Evolutionary conservation across 2,797 vertebrate genomes (phyloP).

Genomic region (Lateolabrax maculatus): DNA sequence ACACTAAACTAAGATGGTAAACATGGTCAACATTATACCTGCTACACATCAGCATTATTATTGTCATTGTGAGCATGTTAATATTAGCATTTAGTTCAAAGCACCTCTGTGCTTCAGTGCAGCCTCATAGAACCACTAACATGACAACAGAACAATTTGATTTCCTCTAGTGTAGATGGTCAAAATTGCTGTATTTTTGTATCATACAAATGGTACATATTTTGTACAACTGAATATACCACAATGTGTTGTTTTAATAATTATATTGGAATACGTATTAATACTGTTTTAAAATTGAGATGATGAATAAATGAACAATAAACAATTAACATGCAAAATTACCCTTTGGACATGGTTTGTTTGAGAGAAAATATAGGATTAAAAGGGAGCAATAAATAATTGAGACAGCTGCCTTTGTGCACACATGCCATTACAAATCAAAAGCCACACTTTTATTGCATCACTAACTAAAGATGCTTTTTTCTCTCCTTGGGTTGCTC

Average conservation of each 20-base stretch:
- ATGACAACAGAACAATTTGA: too few relatives aligned
- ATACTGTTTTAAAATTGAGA: not conserved
- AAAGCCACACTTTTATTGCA: slow-evolving; percentile 71
- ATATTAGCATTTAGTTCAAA: slow-evolving; percentile 17
- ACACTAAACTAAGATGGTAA: not conserved
- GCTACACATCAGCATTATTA: not conserved
- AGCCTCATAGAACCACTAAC: not conserved
- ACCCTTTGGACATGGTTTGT: not conserved
- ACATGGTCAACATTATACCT: not conserved
- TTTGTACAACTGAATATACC: not conserved
- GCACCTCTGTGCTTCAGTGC: not conserved
- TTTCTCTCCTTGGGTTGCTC: slow-evolving; percentile 71
- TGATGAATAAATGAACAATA: not conserved
- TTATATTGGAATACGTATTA: not conserved
- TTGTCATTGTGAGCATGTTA: not conserved
- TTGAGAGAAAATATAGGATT: slow-evolving; percentile 16
- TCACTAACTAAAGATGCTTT: slow-evolving; percentile 69
- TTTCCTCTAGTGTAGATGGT: not conserved
- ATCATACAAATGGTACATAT: not conserved
- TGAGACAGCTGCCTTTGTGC: slow-evolving; percentile 48
- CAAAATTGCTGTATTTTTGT: not conserved
- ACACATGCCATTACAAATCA: slow-evolving; percentile 67
- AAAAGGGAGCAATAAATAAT: slow-evolving; percentile 48
- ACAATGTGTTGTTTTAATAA: not conserved
- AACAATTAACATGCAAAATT: slow-evolving; percentile 6